Base-by-base conservation (phyloP, 2,888 invertebrate species). In the Eupithecia inturbata region DNA sequence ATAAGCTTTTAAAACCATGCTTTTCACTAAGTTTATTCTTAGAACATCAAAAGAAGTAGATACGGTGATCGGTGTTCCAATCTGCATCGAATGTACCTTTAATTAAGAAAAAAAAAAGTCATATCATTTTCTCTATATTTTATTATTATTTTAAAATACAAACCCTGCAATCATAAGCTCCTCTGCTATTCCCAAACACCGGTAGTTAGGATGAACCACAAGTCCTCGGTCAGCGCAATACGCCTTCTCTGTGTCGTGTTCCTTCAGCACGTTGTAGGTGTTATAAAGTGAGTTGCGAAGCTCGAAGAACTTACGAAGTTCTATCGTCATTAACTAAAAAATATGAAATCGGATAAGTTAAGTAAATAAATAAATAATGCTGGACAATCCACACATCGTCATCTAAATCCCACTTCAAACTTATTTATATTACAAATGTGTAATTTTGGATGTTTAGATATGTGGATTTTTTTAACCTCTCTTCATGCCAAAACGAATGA, bases 151-250 rank as follows among this genome's bases (percentile, higher is more conserved):
- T 19, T 19, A n/a, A n/a, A 57, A 14, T 26, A 57, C 57, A 12
- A 57, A 86, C 87, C 85, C 83, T 39, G 71, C 70, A 76, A 79
- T 82, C 12, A 84, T 66, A 26, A 86, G 71, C 36, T 85, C 81
- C 60, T 78, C 72, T 14, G 83, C 84, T 19, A 86, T 78, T 10
- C 87, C 84, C 26, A 82, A 73, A 1, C 80, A 75, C 75, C 81
- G 82, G 33, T 79, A 83, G 10, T 82, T 77, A 3, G 81, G 76
- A 45, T 74, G 77, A 0, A 86, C 84, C 6, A 82, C 79, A 1
- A 86, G 28, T 0, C 83, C 82, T 67, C 81, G 74, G 60, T 80
- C 87, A 36, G 80, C 80, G 39, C 81, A 84, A 49, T 73, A 80
- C 7, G 73, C 39, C 1, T 83, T 79, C 3, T 81, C 64, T 53